Evolutionary conservation across 2,888 invertebrate genomes (phyloP), one percentile per base, ranked within the genome.

Genomic region (Lydus trimaculatus): DNA sequence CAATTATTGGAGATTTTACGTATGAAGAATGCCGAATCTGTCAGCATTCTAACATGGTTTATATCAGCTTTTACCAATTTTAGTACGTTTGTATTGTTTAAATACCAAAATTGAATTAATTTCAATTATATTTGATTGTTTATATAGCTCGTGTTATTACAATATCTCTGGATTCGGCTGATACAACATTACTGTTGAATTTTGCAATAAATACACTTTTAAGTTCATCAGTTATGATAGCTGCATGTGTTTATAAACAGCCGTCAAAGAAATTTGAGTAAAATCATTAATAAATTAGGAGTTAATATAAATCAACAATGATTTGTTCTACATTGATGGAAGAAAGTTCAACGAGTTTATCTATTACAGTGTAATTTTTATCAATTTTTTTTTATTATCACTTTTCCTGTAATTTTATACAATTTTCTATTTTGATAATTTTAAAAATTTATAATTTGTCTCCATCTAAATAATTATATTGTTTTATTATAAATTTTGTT

Each of bases 111-210:
- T n/a, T n/a, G 20, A 61, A 65, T 31, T 48, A 2, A 28, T 39
- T 63, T 58, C 33, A 52, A n/a, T n/a, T 25, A 25, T 2, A 66
- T 36, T 2, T 61, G 11, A 36, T 69, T 73, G 87, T 90, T 65
- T 86, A n/a, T n/a, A n/a, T n/a, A 95, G 95, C 93, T 61, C 90
- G 95, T 65, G 88, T 95, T 31, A 94, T 93, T 82, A 95, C 95
- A 0, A 91, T 94, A 65, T 90, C 89, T 80, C 87, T 95, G 80
- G 94, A 94, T 81, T 94, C 95, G 0, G 90, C 89, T 2, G 96
- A 96, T 82, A 75, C 85, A 33, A 89, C 92, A 73, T 85, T 95
- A 20, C 85, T 95, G 69, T 83, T 89, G 1, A 95, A 95, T 84
- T 94, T 94, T 82, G 81, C 86, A 5, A 89, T 94, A 69, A 94